Base-by-base conservation (phyloP, 2,797 vertebrate species). In the Gymnocypris eckloni region DNA sequence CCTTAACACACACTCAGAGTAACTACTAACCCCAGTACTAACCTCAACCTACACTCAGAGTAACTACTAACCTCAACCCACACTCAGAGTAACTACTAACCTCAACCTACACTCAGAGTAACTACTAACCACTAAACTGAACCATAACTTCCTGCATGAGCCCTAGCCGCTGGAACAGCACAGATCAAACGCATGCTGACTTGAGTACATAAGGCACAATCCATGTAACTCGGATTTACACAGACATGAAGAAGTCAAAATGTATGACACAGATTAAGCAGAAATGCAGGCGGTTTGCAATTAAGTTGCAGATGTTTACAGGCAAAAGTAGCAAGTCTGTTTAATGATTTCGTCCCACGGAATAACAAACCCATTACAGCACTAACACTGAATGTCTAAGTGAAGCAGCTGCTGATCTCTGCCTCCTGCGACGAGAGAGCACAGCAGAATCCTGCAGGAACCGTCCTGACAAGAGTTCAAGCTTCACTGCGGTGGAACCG, bases 401-500 rank as follows among this genome's bases (percentile, higher is more conserved):
- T 66, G 64, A 66, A 67, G 70, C 43, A 64, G 72, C 59, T 66
- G 54, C 71, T n/a, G 45, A 77, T 37, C 75, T 79, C n/a, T 66
- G 15, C 39, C 72, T 76, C 43, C 20, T 61, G 77, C 39, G 56
- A 15, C 1, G 61, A 67, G 61, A 67, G 79, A 22, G 41, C 79
- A 33, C 59, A 67, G 59, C 61, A 33, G 25, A 67, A 50, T 67
- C 79, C 61, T 50, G 59, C 43, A 80, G 61, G 79, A 80, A 66
- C 41, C 13, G 28, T 37, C 39, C 56, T 79, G 56, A 43, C 43
- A 5, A 1, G 18, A 43, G 41, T 61, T 87, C 59, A 54, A 80
- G 75, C 77, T 33, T 10, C 50, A 64, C 76, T 88, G 50, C 69
- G 83, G 71, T 37, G 83, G 78, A 86, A 81, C 81, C 83, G 61